Evolutionary conservation across 2,888 invertebrate species (phyloP).

Genomic region (Gymnoscelis rufifasciata): DNA sequence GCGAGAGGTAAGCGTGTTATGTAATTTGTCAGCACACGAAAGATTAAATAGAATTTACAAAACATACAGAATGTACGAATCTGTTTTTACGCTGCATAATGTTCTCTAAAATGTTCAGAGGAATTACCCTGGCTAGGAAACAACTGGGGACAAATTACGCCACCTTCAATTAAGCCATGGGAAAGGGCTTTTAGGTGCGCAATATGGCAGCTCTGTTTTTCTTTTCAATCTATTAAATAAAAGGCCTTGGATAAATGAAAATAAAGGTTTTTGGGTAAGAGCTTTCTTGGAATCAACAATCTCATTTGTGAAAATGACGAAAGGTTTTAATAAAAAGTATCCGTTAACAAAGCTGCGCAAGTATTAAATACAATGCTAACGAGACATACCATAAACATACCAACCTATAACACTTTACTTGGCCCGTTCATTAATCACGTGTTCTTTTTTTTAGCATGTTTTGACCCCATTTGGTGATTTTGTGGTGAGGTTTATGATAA

Average conservation of each 20-base stretch:
- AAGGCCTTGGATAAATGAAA: background rate
- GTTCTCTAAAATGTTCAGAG: background rate
- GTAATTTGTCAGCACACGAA: no score
- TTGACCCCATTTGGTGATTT: no score
- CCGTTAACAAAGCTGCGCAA: no score
- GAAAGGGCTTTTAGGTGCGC: constrained; percentile 33
- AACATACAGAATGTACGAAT: background rate
- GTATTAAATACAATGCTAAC: no score
- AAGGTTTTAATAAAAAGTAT: background rate
- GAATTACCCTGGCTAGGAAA: constrained; percentile 29
- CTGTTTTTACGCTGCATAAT: background rate
- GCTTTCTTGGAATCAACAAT: background rate
- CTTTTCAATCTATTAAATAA: constrained; percentile 19
- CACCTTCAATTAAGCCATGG: constrained; percentile 34
- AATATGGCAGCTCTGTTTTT: constrained; percentile 24
- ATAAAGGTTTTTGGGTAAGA: background rate
- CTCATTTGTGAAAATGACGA: background rate
- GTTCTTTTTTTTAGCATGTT: no score
- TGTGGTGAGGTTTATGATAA: no score
- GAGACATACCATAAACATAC: no score
- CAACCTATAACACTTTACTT: no score
- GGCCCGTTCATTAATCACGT: no score
- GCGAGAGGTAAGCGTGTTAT: background rate
- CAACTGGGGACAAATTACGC: constrained; percentile 33
- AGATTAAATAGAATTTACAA: background rate